Evolutionary conservation across 1,140 invertebrate species (phyloP).

Genomic region (Papilio machaon): DNA sequence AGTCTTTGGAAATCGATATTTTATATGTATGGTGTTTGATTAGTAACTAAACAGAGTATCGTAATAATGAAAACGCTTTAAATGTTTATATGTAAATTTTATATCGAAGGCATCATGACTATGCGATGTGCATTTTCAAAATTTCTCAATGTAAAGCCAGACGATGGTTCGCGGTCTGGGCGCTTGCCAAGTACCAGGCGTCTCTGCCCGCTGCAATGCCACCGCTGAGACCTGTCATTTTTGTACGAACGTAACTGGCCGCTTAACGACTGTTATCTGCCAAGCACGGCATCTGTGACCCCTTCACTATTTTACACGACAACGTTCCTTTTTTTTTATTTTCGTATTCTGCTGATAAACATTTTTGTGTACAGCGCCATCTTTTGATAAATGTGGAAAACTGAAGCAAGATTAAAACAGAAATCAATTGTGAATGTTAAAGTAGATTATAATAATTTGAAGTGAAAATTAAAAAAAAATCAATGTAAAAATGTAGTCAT

Average conservation of each 20-base stretch:
- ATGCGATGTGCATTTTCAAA: constrained; percentile 2
- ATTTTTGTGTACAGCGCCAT: too few species aligned
- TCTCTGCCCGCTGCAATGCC: background rate
- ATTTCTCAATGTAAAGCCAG: constrained; percentile 20
- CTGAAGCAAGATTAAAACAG: too few species aligned
- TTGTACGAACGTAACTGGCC: constrained; percentile 31
- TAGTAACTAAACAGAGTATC: background rate
- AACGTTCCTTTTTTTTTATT: background rate
- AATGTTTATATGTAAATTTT: constrained; percentile 1
- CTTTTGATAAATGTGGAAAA: too few species aligned
- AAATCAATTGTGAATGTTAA: too few species aligned
- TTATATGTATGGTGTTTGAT: background rate
- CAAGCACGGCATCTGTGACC: constrained; percentile 28
- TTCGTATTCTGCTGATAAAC: background rate
- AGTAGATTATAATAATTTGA: too few species aligned
- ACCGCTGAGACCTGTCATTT: constrained; percentile 30
- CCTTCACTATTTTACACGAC: constrained; percentile 1
- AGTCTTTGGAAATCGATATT: background rate
- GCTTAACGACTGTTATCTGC: constrained; percentile 29
- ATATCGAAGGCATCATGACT: constrained; percentile 8
- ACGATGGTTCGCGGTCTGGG: constrained; percentile 13
- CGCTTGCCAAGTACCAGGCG: background rate
- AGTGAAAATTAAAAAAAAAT: too few species aligned
- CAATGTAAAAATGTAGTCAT: too few species aligned
- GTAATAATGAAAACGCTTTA: background rate